These are phyloP conservation scores for Morpho helenor DNA, from an alignment of 2,888 invertebrate species.

Conservation along the genomic window DNA sequence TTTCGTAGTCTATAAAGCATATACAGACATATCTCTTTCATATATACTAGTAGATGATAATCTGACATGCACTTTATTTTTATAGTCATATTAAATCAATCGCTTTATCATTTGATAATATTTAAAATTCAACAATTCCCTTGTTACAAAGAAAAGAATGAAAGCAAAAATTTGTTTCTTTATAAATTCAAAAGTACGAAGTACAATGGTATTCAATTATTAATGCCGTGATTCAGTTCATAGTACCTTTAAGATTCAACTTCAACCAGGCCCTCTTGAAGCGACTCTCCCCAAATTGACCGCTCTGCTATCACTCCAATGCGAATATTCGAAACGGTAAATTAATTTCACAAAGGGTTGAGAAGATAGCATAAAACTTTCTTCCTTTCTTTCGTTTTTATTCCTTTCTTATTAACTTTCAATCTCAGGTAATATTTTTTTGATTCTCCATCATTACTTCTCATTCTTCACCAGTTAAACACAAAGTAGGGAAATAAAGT, in stretches of 20 bases:
- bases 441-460: no score
- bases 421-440: no score
- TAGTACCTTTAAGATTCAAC: background rate
- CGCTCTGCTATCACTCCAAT: constrained; percentile 11
- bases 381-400: background rate
- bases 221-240: constrained; percentile 4
- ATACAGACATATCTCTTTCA: no score
- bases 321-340: constrained; percentile 12
- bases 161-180: background rate
- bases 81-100: no score
- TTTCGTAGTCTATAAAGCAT: no score
- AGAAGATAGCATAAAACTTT: constrained; percentile 2
- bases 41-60: no score
- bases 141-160: background rate
- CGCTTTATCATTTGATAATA: no score
- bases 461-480: no score
- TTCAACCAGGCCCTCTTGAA: constrained; percentile 6
- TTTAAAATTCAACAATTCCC: no score
- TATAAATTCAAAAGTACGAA: background rate
- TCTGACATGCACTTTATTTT: no score
- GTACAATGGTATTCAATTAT: constrained; percentile 8
- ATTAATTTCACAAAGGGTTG: constrained; percentile 14
- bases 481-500: no score
- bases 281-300: constrained; percentile 14
- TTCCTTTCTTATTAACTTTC: no score